These are phyloP conservation scores for Paralvinella palmiformis DNA, from an alignment of 1,140 invertebrate species.

Conservation along the genomic window DNA sequence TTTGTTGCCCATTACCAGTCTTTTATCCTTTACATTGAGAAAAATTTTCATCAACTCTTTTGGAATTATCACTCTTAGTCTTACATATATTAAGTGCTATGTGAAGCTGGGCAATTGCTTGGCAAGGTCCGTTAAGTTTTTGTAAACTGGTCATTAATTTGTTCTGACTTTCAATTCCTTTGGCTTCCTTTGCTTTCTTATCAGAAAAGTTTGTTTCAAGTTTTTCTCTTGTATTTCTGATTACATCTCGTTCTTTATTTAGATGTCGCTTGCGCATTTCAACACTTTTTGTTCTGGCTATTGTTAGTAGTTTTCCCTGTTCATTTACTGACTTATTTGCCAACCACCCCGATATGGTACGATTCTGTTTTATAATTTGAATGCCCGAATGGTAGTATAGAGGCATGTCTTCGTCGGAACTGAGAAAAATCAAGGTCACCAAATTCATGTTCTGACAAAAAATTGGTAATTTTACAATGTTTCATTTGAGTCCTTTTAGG, in stretches of 20 bases:
- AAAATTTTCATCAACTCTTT: background rate
- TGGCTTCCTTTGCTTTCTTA: conserved; percentile 8
- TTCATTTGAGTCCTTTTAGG: conserved; percentile 10
- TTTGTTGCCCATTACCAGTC: conserved; percentile 10
- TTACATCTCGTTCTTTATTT: background rate
- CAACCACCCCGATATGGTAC: conserved; percentile 8
- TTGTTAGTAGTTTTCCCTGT: conserved; percentile 3
- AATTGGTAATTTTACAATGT: conserved; percentile 8
- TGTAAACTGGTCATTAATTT: background rate
- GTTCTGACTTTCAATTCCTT: background rate
- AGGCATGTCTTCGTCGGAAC: conserved; percentile 5
- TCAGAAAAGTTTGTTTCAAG: background rate
- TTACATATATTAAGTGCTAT: background rate
- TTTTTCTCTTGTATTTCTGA: conserved; percentile 6
- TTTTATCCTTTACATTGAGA: conserved; percentile 9
- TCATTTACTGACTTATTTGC: background rate
- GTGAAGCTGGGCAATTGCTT: background rate
- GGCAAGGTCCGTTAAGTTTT: conserved; percentile 3
- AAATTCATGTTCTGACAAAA: conserved; percentile 8
- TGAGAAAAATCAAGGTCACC: conserved; percentile 8
- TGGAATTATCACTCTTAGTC: background rate
- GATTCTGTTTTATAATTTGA: background rate
- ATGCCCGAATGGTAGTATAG: conserved; percentile 1
- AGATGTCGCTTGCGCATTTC: conserved; percentile 3
- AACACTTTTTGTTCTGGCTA: conserved; percentile 1